Conservation (phyloP, 2,888 invertebrate genomes). For the Heliconius aoede region DNA sequence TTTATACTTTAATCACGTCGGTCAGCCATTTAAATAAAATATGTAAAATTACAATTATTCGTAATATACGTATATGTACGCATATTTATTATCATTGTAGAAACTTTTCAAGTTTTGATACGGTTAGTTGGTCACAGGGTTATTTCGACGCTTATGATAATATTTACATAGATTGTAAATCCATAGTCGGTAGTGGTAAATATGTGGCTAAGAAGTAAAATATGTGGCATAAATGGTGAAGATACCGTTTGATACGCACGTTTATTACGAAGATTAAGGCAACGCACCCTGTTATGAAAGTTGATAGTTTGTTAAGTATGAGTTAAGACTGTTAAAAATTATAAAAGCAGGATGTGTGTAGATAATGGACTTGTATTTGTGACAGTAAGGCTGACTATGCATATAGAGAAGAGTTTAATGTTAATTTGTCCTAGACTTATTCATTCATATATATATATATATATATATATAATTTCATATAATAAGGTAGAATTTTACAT, state of each 20-base stretch:
- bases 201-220: slow-evolving; percentile 58
- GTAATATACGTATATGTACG: background rate
- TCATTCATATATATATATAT: background rate
- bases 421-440: background rate
- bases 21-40: no score
- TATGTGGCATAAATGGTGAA: slow-evolving; percentile 52
- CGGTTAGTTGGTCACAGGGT: slow-evolving; percentile 44
- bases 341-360: slow-evolving; percentile 23
- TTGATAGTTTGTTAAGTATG: slow-evolving; percentile 30
- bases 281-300: slow-evolving; percentile 33
- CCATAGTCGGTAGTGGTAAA: slow-evolving; percentile 15
- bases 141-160: slow-evolving; percentile 47
- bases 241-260: slow-evolving; percentile 52
- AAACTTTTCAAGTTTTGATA: slow-evolving; percentile 45
- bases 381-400: no score
- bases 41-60: background rate
- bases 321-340: slow-evolving; percentile 28
- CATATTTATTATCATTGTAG: slow-evolving; percentile 14
- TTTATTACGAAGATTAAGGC: slow-evolving; percentile 45
- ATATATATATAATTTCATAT: background rate
- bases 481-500: no score
- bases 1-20: no score
- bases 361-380: background rate
- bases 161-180: background rate
- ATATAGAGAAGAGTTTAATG: background rate